Evolutionary conservation across 2,888 invertebrate genomes (phyloP), one percentile per base, ranked within the genome.

Genomic region (Drosophila melanosoma): DNA sequence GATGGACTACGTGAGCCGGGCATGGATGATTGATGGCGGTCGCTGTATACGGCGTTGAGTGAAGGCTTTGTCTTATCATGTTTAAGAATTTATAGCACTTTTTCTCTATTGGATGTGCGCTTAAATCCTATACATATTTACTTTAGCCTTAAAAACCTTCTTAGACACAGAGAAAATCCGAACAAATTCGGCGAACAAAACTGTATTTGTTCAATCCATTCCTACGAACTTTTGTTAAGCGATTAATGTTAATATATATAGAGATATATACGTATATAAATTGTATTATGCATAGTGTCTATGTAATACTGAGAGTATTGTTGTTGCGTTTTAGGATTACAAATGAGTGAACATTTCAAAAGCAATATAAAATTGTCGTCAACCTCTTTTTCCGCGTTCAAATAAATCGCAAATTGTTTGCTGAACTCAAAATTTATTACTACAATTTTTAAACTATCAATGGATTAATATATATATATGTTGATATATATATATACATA

Each of bases 1-100:
- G 98, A 98, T 52, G 98, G 97, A 0, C 92, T 97, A n/a, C 94
- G 96, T 69, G 96, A 96, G 53, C 93, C 92, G 3, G 91, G 90
- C 62, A 74, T 92, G 88, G 92, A 91, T 52, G 84, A 91, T 71
- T 92, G 90, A 91, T 90, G 71, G 52, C 45, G 10, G 42, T 49
- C 51, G 35, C 11, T 33, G 6, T 56, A 56, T 3, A 23, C 26
- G 42, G 23, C 45, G 11, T 33, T 69, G 36, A 45, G 45, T 32
- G 62, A 58, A 57, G 35, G 53, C 64, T 81, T 83, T 60, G 79
- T 72, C 76, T 70, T 81, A 73, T 75, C 69, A 74, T 72, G 66
- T 70, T 72, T 71, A 64, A 89, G 76, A 90, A 83, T 83, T 79
- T 87, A 76, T 69, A 62, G 71, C 56, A 63, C 49, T 74, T 65